Evolutionary conservation across 2,797 vertebrate genomes (phyloP).

Genomic region (Anisognathus igniventris): DNA sequence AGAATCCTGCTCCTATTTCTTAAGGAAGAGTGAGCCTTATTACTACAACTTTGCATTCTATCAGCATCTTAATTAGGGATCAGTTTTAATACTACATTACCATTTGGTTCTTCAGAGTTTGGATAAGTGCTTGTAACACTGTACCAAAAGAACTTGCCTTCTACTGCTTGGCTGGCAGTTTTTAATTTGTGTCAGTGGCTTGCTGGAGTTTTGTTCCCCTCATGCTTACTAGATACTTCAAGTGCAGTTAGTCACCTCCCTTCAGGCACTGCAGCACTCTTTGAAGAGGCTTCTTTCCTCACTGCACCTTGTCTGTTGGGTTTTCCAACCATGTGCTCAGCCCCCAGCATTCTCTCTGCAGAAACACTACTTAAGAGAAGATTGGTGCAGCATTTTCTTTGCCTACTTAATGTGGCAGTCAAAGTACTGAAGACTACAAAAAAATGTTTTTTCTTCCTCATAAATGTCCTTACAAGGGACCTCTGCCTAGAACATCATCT

Average conservation of each 20-base stretch:
- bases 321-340: not conserved
- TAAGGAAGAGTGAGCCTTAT: not conserved
- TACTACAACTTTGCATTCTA: not conserved
- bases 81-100: not conserved
- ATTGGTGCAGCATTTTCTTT: not conserved
- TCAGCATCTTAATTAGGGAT: not conserved
- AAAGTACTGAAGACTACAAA: not conserved
- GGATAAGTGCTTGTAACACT: not conserved
- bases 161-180: not conserved
- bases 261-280: not conserved
- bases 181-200: not conserved
- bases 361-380: not conserved
- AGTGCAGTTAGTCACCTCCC: not conserved
- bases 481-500: not conserved
- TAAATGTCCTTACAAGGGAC: not conserved
- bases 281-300: not conserved
- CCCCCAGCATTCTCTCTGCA: not conserved
- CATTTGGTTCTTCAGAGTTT: not conserved
- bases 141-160: not conserved
- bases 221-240: not conserved
- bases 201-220: not conserved
- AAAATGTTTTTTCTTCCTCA: not conserved
- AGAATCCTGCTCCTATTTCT: not conserved
- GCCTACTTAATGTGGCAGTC: not conserved
- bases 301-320: not conserved